Percentiles rank a stretch among this genome's conserved stretches.
phyloP scores from a whole-genome alignment of 2,888 invertebrate species.

The Bellardia pandia region DNA sequence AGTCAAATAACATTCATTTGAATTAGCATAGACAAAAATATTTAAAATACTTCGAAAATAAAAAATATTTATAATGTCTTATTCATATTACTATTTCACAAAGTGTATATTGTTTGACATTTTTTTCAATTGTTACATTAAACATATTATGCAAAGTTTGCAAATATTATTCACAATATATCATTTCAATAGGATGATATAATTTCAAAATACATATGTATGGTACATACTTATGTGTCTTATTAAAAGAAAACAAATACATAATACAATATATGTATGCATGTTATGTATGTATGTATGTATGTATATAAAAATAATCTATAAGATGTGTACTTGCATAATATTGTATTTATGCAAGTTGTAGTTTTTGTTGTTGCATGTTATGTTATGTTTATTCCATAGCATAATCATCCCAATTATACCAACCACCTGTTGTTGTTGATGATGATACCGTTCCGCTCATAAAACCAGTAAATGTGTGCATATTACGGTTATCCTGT shows the following conservation, averaged over 20 bases:
- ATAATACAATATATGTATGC: too few species aligned
- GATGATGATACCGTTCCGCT: slow-evolving; percentile 31
- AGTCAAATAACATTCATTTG: too few species aligned
- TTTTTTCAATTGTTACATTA: neutral
- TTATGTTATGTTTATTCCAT: slow-evolving; percentile 71
- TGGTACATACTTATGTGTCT: neutral
- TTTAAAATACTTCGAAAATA: too few species aligned
- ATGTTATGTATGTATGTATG: too few species aligned
- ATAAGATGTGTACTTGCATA: neutral
- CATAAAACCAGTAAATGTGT: slow-evolving; percentile 58
- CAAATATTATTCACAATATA: slow-evolving; percentile 28
- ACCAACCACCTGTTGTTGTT: slow-evolving; percentile 60
- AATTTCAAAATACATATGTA: slow-evolving; percentile 2
- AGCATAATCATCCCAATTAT: slow-evolving; percentile 74
- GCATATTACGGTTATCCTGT: slow-evolving; percentile 22
- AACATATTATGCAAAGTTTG: slow-evolving; percentile 13
- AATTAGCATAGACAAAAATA: too few species aligned
- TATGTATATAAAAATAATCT: neutral
- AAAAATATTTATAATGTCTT: neutral
- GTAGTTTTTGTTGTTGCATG: neutral
- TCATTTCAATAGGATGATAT: neutral
- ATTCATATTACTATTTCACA: slow-evolving; percentile 1
- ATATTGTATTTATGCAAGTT: neutral
- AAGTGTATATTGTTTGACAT: neutral
- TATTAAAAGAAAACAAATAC: slow-evolving; percentile 2